A percentile compares a stretch with the other conserved stretches of the same genome.
Evolutionary conservation across 2,888 invertebrate species (phyloP).

Genomic region (Apodemia duryi): DNA sequence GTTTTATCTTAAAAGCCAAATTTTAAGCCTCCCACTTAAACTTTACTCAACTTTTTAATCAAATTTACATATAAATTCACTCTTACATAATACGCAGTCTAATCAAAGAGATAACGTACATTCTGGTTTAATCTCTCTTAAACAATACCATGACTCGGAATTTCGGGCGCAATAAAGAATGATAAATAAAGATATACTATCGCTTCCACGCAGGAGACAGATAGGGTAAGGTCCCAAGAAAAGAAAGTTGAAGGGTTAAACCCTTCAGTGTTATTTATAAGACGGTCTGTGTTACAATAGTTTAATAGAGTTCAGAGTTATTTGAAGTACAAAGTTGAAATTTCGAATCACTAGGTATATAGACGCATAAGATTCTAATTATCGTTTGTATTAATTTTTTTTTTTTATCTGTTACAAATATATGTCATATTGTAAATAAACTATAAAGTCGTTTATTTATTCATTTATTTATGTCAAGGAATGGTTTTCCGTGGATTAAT

Average conservation of each 20-base stretch:
- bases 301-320: slow-evolving; percentile 60
- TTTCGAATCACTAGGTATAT: slow-evolving; percentile 12
- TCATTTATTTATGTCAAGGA: too few species aligned
- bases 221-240: slow-evolving; percentile 57
- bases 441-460: too few species aligned
- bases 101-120: slow-evolving; percentile 30
- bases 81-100: slow-evolving; percentile 9
- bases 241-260: slow-evolving; percentile 63
- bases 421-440: too few species aligned
- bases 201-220: slow-evolving; percentile 63
- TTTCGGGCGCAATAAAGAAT: slow-evolving; percentile 60
- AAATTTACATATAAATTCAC: slow-evolving; percentile 13
- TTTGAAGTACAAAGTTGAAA: slow-evolving; percentile 28
- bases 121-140: slow-evolving; percentile 36
- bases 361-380: too few species aligned
- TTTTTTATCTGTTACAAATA: too few species aligned
- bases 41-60: slow-evolving; percentile 3
- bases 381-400: too few species aligned
- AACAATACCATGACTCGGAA: slow-evolving; percentile 61
- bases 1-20: not conserved
- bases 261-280: slow-evolving; percentile 64
- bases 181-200: slow-evolving; percentile 68
- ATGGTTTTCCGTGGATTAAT: too few species aligned
- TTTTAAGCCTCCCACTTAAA: slow-evolving; percentile 1
- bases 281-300: slow-evolving; percentile 46